phyloP scores from a whole-genome alignment of 2,797 vertebrate species.

The Synaphobranchus kaupii region DNA sequence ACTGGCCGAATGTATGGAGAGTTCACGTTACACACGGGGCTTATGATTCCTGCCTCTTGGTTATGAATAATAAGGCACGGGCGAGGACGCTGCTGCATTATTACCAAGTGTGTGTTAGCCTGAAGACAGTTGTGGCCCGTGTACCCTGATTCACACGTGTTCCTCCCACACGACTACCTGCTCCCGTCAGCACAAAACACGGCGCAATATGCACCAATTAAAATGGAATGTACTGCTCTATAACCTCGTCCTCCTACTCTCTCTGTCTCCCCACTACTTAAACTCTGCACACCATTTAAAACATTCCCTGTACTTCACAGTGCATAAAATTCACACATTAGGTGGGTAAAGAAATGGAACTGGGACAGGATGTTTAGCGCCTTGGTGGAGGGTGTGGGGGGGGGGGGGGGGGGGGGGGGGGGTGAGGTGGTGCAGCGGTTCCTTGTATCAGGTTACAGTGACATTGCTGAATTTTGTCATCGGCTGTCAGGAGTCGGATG shows the following conservation, averaged over 20 bases:
- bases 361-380: background rate
- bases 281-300: constrained; percentile 6
- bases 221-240: background rate
- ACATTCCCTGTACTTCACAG: background rate
- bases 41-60: background rate
- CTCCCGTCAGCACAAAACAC: constrained; percentile 28
- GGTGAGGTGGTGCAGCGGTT: background rate
- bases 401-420: background rate
- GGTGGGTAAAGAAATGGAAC: background rate
- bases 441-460: background rate
- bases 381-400: background rate
- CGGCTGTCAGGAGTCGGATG: background rate
- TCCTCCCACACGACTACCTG: constrained; percentile 33
- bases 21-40: background rate
- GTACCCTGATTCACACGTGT: constrained; percentile 25
- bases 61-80: background rate
- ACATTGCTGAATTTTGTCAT: background rate
- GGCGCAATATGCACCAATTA: constrained; percentile 3
- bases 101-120: constrained; percentile 8
- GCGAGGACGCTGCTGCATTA: background rate
- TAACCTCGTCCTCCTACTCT: constrained; percentile 5
- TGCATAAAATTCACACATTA: background rate
- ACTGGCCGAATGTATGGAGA: constrained; percentile 21
- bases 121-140: constrained; percentile 32
- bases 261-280: background rate